Percentiles rank a stretch among this genome's conserved stretches.
Conservation (phyloP, 2,113 vertebrate species). For the Leptobrachium ailaonicum region DNA sequence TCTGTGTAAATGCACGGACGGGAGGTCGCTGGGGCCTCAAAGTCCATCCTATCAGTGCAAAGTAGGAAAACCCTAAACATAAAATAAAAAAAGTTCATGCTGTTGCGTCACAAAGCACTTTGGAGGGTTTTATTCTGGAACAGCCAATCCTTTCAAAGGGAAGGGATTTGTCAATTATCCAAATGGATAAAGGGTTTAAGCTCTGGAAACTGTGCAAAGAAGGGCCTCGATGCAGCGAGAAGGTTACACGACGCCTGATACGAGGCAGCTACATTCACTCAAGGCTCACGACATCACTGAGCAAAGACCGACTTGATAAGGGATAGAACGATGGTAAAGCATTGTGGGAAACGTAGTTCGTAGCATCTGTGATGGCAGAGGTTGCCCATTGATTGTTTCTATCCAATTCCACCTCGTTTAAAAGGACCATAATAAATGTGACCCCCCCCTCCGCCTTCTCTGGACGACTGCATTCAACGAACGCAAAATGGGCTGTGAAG, state of each 20-base stretch:
- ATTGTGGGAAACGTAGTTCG: too few species aligned
- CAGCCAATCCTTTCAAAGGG: background rate
- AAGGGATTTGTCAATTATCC: background rate
- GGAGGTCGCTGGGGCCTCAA: background rate
- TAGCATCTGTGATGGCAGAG: too few species aligned
- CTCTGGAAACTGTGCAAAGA: background rate
- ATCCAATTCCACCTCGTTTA: too few species aligned
- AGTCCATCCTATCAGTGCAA: slow-evolving; percentile 14
- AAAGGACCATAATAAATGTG: too few species aligned
- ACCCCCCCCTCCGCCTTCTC: too few species aligned
- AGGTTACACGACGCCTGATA: background rate
- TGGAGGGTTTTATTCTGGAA: background rate
- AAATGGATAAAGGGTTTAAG: background rate
- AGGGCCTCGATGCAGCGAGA: background rate
- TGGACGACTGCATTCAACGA: too few species aligned
- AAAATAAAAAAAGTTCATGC: background rate
- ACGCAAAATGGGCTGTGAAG: too few species aligned
- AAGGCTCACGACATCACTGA: background rate
- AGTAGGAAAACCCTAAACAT: background rate
- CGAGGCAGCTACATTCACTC: background rate
- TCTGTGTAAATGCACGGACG: slow-evolving; percentile 12
- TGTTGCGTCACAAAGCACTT: background rate
- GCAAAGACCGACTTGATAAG: too few species aligned
- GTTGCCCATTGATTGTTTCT: too few species aligned
- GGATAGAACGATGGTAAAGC: too few species aligned